Percentiles rank a stretch among this genome's conserved stretches.
These are phyloP conservation scores for Sipha flava DNA, from an alignment of 1,140 invertebrate genomes.

Conservation along the genomic window DNA sequence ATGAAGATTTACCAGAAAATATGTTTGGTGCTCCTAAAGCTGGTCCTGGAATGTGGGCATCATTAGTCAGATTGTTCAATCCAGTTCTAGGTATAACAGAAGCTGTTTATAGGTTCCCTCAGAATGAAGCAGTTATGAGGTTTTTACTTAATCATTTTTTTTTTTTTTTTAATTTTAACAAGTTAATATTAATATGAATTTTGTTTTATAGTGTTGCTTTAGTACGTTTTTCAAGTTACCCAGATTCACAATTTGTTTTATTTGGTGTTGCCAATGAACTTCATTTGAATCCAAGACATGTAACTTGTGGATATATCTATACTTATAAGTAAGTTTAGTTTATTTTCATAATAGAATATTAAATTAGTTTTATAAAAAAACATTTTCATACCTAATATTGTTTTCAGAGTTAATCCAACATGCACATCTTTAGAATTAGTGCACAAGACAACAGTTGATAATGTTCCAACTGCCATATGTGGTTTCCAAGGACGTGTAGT, in stretches of 20 bases:
- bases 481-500: slow-evolving; percentile 85
- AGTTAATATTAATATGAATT: slow-evolving; percentile 30
- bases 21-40: slow-evolving; percentile 94
- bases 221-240: slow-evolving; percentile 61
- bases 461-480: slow-evolving; percentile 81
- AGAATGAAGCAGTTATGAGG: slow-evolving; percentile 94
- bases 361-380: not conserved
- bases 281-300: slow-evolving; percentile 74
- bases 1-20: slow-evolving; percentile 86
- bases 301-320: slow-evolving; percentile 72
- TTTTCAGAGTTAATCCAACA: slow-evolving; percentile 53
- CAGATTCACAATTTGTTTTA: slow-evolving; percentile 65
- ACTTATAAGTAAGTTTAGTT: slow-evolving; percentile 62
- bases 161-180: not conserved
- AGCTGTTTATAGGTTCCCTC: slow-evolving; percentile 73
- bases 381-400: not conserved
- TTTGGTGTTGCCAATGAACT: slow-evolving; percentile 87
- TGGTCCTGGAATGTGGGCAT: slow-evolving; percentile 94
- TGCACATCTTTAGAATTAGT: slow-evolving; percentile 78
- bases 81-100: slow-evolving; percentile 76
- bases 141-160: slow-evolving; percentile 41
- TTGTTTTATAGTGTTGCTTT: slow-evolving; percentile 54
- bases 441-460: slow-evolving; percentile 91
- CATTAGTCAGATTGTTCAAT: slow-evolving; percentile 82
- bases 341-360: slow-evolving; percentile 33